Evolutionary conservation across 2,888 invertebrate species (phyloP), one percentile per base, ranked within the genome.

Genomic region (Dolomedes plantarius): DNA sequence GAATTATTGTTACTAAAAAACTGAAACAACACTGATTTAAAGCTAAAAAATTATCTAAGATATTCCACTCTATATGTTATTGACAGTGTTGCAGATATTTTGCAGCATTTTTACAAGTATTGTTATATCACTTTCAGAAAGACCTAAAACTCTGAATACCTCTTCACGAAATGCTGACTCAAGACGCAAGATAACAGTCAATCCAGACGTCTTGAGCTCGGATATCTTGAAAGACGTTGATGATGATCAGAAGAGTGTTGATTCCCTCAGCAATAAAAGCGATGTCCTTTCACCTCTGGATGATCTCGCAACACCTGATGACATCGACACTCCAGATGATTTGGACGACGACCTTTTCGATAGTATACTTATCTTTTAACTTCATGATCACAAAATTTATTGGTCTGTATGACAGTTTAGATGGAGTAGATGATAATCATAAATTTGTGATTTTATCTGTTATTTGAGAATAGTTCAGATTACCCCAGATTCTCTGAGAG

Each of bases 261-360:
- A 89, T n/a, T 89, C 89, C 13, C 62, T 89, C 27, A 89, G 89
- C 68, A 88, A 89, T 75, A 88, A 87, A 78, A 89, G 89, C 31
- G 89, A 89, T 73, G 80, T 88, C 11, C 62, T 88, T 9, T 88
- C 89, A n/a, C 88, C 89, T 28, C 50, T 88, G 0, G 89, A 89
- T 75, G 89, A 88, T 46, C 86, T 89, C 13, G 88, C 88, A 13
- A 90, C 91, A 27, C 91, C 91, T 13, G 90, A 91, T 78, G 92
- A 91, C 85, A 90, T 92, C 56, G 92, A 92, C 85, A 92, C 92
- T 6, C 92, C 92, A 32, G 92, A 92, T 89, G 92, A 92, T 75
- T 89, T 92, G 82, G 92, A 92, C 87, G 92, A 92, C 86, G 92
- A 92, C 3, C 91, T 92, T 31, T 89, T 92, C 86, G 92, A 92